Percentiles rank a stretch among this genome's conserved stretches.
phyloP scores from a whole-genome alignment of 2,888 invertebrate species.

The Ernsta delagoae region DNA sequence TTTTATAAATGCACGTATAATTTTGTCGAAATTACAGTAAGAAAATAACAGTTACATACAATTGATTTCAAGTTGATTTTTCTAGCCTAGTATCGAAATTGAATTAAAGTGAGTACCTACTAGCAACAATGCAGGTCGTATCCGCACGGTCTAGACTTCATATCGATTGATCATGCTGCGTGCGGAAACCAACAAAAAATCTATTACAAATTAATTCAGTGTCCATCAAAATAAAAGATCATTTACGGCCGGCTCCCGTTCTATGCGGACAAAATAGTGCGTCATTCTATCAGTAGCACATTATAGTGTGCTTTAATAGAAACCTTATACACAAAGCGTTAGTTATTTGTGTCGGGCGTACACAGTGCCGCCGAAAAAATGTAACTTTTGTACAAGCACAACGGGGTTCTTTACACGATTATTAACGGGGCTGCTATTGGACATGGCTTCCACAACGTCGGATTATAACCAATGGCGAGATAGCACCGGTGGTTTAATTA shows the following conservation, averaged over 20 bases:
- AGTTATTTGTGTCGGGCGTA: constrained; percentile 60
- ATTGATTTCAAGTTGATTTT: constrained; percentile 18
- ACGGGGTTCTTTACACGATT: constrained; percentile 63
- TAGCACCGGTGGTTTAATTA: constrained; percentile 62
- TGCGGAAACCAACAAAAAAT: constrained; percentile 43
- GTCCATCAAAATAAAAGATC: constrained; percentile 52
- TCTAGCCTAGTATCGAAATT: constrained; percentile 19
- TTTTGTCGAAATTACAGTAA: not conserved
- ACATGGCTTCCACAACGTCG: constrained; percentile 52
- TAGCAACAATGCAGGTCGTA: constrained; percentile 14
- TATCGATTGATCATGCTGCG: constrained; percentile 35
- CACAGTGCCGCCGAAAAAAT: constrained; percentile 57
- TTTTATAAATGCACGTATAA: constrained; percentile 1
- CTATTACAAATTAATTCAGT: constrained; percentile 49
- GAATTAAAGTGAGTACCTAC: constrained; percentile 26
- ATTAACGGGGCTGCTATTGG: constrained; percentile 60
- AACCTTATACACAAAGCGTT: constrained; percentile 63
- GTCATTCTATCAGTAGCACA: constrained; percentile 55
- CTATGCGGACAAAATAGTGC: constrained; percentile 52
- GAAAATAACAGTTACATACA: constrained; percentile 19
- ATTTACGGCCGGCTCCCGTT: constrained; percentile 52
- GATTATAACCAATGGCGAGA: constrained; percentile 64
- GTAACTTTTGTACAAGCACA: constrained; percentile 54
- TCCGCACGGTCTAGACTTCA: constrained; percentile 27
- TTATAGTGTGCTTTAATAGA: constrained; percentile 61